phyloP scores from a whole-genome alignment of 2,113 vertebrate species.

The Oriolus oriolus region DNA sequence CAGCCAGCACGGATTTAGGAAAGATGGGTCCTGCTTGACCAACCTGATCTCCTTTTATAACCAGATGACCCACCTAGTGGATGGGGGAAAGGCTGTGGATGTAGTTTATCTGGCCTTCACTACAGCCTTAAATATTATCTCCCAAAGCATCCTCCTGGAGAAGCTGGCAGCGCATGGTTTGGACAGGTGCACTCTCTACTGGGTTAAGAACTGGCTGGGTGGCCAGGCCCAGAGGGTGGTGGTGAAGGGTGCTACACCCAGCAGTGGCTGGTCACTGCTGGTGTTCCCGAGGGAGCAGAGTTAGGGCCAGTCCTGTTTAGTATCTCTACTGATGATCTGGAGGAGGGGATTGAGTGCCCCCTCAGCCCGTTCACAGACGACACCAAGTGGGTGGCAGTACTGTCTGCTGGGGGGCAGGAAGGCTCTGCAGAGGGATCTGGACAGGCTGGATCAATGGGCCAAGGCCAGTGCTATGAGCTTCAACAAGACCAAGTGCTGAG shows the following conservation, averaged over 20 bases:
- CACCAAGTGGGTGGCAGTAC: not conserved
- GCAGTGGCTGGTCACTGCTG: not conserved
- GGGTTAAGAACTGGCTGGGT: not conserved
- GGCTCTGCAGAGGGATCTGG: not conserved
- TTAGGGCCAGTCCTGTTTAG: not conserved
- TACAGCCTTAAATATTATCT: not conserved
- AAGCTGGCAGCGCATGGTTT: fast-evolving
- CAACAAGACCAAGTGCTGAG: not conserved
- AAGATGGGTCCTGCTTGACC: not conserved
- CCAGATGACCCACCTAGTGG: not conserved
- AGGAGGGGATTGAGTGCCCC: not conserved
- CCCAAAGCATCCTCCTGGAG: not conserved
- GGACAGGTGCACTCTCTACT: not conserved
- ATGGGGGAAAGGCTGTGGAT: not conserved
- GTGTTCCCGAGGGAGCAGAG: not conserved
- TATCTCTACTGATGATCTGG: not conserved
- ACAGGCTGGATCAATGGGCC: not conserved
- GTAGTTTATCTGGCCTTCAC: not conserved
- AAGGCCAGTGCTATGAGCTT: not conserved
- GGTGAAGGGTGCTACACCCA: not conserved
- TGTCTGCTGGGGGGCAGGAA: not conserved
- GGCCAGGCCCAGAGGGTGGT: too few species aligned
- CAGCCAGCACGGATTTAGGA: not conserved
- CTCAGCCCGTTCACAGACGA: not conserved
- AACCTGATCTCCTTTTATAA: not conserved